Evolutionary conservation across 2,113 vertebrate species (phyloP).

Genomic region (Hemichromis elongatus): DNA sequence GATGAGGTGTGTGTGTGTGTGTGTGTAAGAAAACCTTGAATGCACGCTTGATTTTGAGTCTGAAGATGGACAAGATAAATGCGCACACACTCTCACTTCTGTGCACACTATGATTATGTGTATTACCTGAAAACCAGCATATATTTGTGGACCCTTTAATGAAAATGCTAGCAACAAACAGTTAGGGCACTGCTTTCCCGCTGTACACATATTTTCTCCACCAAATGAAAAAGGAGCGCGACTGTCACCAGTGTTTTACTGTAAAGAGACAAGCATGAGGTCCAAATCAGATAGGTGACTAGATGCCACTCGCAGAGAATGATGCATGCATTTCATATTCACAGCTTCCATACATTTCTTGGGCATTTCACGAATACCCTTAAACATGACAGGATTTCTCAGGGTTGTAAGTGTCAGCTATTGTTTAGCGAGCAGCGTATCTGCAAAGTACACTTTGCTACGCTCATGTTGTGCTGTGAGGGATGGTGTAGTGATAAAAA

Average conservation of each 20-base stretch:
- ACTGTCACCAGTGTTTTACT: slow-evolving; percentile 38
- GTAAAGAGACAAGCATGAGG: slow-evolving; percentile 4
- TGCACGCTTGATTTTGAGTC: not conserved
- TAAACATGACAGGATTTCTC: not conserved
- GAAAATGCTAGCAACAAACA: not conserved
- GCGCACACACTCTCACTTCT: not conserved
- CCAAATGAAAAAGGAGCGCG: slow-evolving; percentile 35
- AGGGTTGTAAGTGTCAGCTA: slow-evolving; percentile 24
- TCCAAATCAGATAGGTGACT: slow-evolving; percentile 20
- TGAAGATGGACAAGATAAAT: not conserved
- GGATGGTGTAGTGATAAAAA: not conserved
- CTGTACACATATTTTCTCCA: slow-evolving; percentile 1
- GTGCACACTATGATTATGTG: not conserved
- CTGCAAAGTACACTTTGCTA: not conserved
- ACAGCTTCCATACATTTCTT: not conserved
- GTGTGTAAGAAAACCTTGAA: not conserved
- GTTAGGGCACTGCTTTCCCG: not conserved
- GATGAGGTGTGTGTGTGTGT: not conserved
- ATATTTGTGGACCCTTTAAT: not conserved
- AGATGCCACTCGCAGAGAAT: slow-evolving; percentile 32
- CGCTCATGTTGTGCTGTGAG: not conserved
- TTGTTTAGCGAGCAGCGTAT: slow-evolving; percentile 1
- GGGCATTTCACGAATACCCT: slow-evolving; percentile 30
- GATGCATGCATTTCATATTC: slow-evolving; percentile 44
- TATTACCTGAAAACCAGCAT: not conserved